Conservation (phyloP, 2,113 vertebrate species). For the Saguinus imperator region DNA sequence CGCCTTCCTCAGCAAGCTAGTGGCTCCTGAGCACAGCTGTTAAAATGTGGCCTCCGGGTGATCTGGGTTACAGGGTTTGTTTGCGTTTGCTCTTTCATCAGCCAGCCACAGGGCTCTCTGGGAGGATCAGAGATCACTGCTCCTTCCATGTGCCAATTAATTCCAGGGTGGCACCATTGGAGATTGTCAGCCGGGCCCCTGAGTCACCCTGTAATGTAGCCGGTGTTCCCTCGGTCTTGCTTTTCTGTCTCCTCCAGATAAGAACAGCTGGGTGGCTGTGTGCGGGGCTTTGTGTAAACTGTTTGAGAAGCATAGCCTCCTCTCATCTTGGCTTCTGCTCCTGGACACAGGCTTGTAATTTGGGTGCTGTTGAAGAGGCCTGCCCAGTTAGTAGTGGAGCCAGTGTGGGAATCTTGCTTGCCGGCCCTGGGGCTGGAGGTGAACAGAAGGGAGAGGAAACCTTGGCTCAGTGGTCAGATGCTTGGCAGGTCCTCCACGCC, state of each 20-base stretch:
- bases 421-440: background rate
- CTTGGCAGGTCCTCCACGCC: background rate
- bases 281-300: background rate
- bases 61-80: no score
- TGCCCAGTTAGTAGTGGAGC: background rate
- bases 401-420: background rate
- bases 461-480: rapidly evolving
- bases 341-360: background rate
- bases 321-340: no score
- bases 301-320: background rate
- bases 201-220: constrained; percentile 56
- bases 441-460: background rate
- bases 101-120: no score
- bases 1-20: no score
- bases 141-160: no score
- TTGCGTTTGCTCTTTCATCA: no score
- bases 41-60: no score
- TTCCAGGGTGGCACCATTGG: no score
- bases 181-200: constrained; percentile 27
- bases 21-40: no score
- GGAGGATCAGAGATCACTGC: no score
- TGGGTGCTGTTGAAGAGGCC: constrained; percentile 6
- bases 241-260: constrained; percentile 48
- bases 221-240: background rate
- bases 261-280: background rate